Conservation (phyloP, 2,888 invertebrate genomes). For the Coenonympha glycerion region DNA sequence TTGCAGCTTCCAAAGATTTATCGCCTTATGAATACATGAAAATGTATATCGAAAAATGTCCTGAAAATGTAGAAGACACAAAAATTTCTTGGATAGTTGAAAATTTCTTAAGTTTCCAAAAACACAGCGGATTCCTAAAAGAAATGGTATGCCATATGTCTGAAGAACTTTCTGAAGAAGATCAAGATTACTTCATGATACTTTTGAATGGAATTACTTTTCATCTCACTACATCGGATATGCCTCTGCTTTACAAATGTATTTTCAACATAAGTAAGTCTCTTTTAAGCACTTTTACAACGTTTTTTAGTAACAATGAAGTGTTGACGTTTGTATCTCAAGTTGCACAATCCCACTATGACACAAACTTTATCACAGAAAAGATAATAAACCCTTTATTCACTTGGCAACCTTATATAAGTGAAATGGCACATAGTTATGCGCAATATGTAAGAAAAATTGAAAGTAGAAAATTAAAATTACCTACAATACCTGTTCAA, state of each 20-base stretch:
- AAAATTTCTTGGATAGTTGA: constrained; percentile 62
- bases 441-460: constrained; percentile 50
- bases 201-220: constrained; percentile 53
- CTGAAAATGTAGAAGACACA: constrained; percentile 46
- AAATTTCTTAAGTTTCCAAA: constrained; percentile 55
- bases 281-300: constrained; percentile 52
- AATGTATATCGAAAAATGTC: constrained; percentile 54
- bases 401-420: constrained; percentile 63
- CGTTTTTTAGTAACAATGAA: constrained; percentile 63
- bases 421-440: constrained; percentile 59
- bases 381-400: constrained; percentile 69
- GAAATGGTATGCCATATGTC: constrained; percentile 44
- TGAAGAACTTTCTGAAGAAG: constrained; percentile 47
- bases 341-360: constrained; percentile 65
- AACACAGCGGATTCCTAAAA: constrained; percentile 49
- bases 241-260: constrained; percentile 55
- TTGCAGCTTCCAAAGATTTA: constrained; percentile 39
- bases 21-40: constrained; percentile 62
- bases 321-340: constrained; percentile 61
- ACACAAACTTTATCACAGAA: constrained; percentile 66
- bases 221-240: constrained; percentile 48
- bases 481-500: constrained; percentile 51
- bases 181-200: constrained; percentile 56
- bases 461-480: constrained; percentile 47
- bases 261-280: constrained; percentile 60